Evolutionary conservation across 2,888 invertebrate genomes (phyloP), one percentile per base, ranked within the genome.

Genomic region (Noctua pronuba): DNA sequence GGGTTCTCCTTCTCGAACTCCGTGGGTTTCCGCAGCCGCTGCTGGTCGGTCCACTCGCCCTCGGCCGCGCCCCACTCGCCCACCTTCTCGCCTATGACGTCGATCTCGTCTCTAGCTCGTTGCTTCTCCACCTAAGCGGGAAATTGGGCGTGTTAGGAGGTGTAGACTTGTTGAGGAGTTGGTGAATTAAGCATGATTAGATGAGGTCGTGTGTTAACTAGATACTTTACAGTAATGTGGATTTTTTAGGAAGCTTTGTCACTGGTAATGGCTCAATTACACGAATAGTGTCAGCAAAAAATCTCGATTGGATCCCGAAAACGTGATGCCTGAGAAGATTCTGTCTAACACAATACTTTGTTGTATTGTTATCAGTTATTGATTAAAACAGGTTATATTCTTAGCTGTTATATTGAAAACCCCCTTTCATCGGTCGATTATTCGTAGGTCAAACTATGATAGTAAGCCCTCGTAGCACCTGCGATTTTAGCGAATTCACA

Each of bases 1-100:
- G 98, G 98, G 95, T 98, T 98, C 92, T 98, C 98, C 91, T 97
- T 97, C 94, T 98, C 98, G 91, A 98, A 98, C 84, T 98, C 97
- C 0, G 98, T 98, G 13, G 98, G 98, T 89, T 98, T 97, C 86
- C 98, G 93, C 85, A 96, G 97, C 49, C 98, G 95, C 92, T 98
- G 98, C 90, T 97, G 97, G 93, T 98, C 97, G 31, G 98, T 98
- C 98, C 98, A 98, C 96, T 98, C 98, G 58, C 98, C 98, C 86
- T 98, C 97, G 55, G 97, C 97, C 68, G 97, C 97, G 24, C 98
- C 98, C 98, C 98, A 98, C 93, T 98, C 98, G 31, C 98, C 98
- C 80, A 98, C 97, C 73, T 97, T 97, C 86, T 97, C 97, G n/a
- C 97, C 98, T 96, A 98, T 98, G 79, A 98, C 98, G 92, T 98